phyloP scores from a whole-genome alignment of 2,113 vertebrate genomes.

The Engystomops pustulosus region DNA sequence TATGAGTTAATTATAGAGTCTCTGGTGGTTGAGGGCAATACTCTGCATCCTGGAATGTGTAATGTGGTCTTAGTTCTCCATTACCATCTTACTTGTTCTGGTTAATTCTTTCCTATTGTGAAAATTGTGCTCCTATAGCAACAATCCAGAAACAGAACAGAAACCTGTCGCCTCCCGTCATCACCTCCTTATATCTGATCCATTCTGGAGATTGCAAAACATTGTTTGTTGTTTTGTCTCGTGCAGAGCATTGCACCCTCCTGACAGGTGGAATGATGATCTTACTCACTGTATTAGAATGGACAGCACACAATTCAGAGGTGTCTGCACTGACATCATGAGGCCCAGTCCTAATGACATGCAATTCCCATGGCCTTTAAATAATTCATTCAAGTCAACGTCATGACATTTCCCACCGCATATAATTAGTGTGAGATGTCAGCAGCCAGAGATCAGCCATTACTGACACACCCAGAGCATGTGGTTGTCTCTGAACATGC shows the following conservation, averaged over 20 bases:
- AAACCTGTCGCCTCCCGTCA: neutral
- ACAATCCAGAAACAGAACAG: neutral
- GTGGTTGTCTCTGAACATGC: neutral
- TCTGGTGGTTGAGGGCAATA: neutral
- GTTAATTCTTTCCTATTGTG: neutral
- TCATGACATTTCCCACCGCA: constrained; percentile 12
- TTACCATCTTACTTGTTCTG: neutral
- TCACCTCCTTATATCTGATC: neutral
- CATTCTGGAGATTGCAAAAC: neutral
- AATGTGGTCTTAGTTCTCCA: neutral
- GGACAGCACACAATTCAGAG: neutral
- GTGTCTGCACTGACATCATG: neutral
- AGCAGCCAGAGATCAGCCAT: neutral
- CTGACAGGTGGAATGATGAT: neutral
- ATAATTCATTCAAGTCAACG: neutral
- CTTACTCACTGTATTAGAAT: neutral
- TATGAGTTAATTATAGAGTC: neutral
- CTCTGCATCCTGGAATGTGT: neutral
- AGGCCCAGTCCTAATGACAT: neutral
- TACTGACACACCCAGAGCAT: constrained; percentile 27
- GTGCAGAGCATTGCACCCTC: neutral
- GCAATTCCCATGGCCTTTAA: constrained; percentile 27
- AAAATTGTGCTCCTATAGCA: neutral
- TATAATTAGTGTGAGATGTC: constrained; percentile 27
- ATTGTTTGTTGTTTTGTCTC: neutral